These are phyloP conservation scores for Pogonocichla stellata DNA, from an alignment of 2,113 vertebrate species.

Conservation along the genomic window DNA sequence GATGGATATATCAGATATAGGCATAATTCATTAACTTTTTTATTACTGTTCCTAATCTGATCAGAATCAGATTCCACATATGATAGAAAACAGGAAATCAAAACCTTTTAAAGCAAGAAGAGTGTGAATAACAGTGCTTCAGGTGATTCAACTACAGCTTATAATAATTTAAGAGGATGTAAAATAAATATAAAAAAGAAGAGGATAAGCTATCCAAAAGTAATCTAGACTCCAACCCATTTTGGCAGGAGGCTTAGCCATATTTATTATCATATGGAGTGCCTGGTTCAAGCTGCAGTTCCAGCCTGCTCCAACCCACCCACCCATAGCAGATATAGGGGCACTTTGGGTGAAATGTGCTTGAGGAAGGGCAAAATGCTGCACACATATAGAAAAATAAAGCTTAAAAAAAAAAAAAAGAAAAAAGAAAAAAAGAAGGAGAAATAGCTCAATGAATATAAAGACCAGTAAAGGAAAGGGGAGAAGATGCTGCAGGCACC, in stretches of 20 bases:
- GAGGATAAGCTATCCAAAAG: not conserved
- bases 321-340: fast-evolving
- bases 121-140: not conserved
- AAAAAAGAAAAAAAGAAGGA: not conserved
- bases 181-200: not conserved
- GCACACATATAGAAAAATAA: not conserved
- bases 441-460: not conserved
- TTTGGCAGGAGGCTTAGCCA: not conserved
- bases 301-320: fast-evolving
- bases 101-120: not conserved
- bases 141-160: not conserved
- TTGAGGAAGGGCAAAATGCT: not conserved
- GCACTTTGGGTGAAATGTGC: fast-evolving
- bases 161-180: not conserved
- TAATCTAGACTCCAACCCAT: not conserved
- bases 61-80: not conserved
- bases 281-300: not conserved
- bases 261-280: not conserved
- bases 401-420: too few species aligned
- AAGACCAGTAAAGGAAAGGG: not conserved
- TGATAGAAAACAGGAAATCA: not conserved
- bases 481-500: not conserved
- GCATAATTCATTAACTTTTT: not conserved
- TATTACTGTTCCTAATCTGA: not conserved
- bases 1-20: not conserved